A percentile compares a stretch with the other conserved stretches of the same genome.
phyloP scores from a whole-genome alignment of 1,140 invertebrate species.

The Brachionus rotundiformis region DNA sequence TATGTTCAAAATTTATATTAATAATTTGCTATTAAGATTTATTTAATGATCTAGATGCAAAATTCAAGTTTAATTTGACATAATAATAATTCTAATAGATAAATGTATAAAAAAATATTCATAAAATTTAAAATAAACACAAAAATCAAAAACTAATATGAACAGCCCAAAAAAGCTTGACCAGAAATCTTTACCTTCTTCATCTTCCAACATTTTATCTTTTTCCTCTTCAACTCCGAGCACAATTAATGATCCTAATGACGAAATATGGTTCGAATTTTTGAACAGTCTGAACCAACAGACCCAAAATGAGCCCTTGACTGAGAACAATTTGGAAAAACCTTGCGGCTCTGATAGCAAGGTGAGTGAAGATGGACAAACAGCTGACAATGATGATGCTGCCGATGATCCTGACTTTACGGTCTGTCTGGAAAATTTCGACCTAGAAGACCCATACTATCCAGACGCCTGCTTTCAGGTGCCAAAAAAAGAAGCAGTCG shows the following conservation, averaged over 20 bases:
- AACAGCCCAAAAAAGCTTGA: background rate
- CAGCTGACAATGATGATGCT: slow-evolving; percentile 5
- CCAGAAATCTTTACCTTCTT: background rate
- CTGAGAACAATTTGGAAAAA: background rate
- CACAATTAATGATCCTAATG: slow-evolving; percentile 9
- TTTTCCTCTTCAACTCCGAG: background rate
- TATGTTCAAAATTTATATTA: too few species aligned
- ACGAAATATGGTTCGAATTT: slow-evolving; percentile 50
- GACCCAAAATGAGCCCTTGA: background rate
- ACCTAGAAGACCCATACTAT: slow-evolving; percentile 26
- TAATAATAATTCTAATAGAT: too few species aligned
- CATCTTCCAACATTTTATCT: background rate
- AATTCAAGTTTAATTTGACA: too few species aligned
- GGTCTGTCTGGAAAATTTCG: slow-evolving; percentile 19
- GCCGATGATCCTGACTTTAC: slow-evolving; percentile 50
- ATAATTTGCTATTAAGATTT: too few species aligned
- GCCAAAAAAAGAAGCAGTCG: slow-evolving; percentile 49
- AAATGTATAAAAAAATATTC: too few species aligned
- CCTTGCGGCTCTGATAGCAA: background rate
- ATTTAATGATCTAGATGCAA: too few species aligned
- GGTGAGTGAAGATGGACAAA: background rate
- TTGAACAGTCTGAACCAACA: slow-evolving; percentile 38
- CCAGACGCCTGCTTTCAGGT: slow-evolving; percentile 29
- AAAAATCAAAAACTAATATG: too few species aligned
- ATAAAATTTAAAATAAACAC: too few species aligned